phyloP scores from a whole-genome alignment of 1,140 invertebrate genomes.

The Drosophila fuyamai region DNA sequence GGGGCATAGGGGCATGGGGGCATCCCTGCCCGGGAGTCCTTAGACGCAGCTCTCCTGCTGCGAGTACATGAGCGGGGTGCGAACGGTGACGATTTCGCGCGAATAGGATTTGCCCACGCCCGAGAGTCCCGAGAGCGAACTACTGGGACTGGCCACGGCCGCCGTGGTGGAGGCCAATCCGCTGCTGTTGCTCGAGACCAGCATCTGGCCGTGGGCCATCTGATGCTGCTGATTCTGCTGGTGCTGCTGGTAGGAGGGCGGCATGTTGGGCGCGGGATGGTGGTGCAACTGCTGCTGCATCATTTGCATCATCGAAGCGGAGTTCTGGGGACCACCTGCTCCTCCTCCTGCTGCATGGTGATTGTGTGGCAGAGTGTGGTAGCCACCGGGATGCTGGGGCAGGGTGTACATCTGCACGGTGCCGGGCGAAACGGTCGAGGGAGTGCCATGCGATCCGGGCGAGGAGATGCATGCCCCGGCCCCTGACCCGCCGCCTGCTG shows the following conservation, averaged over 20 bases:
- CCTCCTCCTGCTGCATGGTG: constrained; percentile 62
- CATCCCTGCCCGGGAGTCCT: constrained; percentile 44
- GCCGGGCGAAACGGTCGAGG: constrained; percentile 78
- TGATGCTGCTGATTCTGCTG: constrained; percentile 72
- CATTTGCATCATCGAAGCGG: constrained; percentile 81
- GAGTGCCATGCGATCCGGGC: constrained; percentile 77
- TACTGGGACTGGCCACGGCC: constrained; percentile 86
- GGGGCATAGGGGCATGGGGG: background rate
- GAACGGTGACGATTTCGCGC: constrained; percentile 92
- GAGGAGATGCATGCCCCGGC: constrained; percentile 70
- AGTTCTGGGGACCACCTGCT: constrained; percentile 61
- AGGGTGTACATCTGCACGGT: constrained; percentile 82
- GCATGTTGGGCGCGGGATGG: constrained; percentile 72
- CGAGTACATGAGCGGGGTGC: constrained; percentile 91
- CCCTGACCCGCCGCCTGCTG: constrained; percentile 19
- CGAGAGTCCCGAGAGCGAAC: constrained; percentile 74
- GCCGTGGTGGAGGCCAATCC: constrained; percentile 75
- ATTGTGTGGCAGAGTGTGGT: constrained; percentile 81
- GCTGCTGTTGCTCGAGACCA: constrained; percentile 81
- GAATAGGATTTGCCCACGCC: constrained; percentile 85
- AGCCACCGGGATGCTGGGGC: constrained; percentile 78
- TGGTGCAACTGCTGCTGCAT: constrained; percentile 75
- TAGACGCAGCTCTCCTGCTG: constrained; percentile 95
- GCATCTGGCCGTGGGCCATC: constrained; percentile 69
- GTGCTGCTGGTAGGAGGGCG: constrained; percentile 77